A percentile compares a stretch with the other conserved stretches of the same genome.
These are phyloP conservation scores for Caracal caracal DNA, from an alignment of 2,113 vertebrate genomes.

Conservation along the genomic window DNA sequence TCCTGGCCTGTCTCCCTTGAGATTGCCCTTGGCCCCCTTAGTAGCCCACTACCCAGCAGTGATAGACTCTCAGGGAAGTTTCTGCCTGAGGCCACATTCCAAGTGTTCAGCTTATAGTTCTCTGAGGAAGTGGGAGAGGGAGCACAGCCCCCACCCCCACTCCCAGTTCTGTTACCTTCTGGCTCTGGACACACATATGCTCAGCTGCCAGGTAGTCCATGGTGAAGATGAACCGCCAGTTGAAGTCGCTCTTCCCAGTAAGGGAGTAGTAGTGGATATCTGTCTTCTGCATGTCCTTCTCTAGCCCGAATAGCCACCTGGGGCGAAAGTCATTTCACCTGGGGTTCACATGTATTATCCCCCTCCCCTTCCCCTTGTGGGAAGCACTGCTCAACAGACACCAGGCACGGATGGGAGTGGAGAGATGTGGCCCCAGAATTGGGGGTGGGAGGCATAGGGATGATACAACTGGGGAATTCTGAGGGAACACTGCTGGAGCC, in stretches of 20 bases:
- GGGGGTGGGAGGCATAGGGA: not conserved
- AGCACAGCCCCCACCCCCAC: not conserved
- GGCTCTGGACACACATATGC: slow-evolving; percentile 76
- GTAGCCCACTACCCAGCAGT: not conserved
- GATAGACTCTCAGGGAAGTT: not conserved
- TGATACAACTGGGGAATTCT: not conserved
- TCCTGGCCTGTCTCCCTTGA: not conserved
- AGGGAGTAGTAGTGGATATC: slow-evolving; percentile 85
- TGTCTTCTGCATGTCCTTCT: slow-evolving; percentile 83
- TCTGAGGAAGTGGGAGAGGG: not conserved
- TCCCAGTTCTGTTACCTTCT: slow-evolving; percentile 69
- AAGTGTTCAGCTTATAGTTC: not conserved
- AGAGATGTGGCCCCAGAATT: not conserved
- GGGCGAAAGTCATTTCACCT: not conserved
- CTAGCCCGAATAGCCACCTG: slow-evolving; percentile 85
- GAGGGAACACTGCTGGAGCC: not conserved
- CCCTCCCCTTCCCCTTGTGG: not conserved
- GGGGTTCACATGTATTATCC: not conserved
- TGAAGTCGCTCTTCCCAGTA: slow-evolving; percentile 81
- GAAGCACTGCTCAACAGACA: not conserved
- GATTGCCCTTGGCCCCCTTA: not conserved
- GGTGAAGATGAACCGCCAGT: slow-evolving; percentile 86
- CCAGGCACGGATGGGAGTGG: not conserved
- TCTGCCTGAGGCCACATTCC: not conserved
- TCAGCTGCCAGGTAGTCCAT: slow-evolving; percentile 82